These are phyloP conservation scores for Thermophis baileyi DNA, from an alignment of 2,113 vertebrate species.

Conservation along the genomic window DNA sequence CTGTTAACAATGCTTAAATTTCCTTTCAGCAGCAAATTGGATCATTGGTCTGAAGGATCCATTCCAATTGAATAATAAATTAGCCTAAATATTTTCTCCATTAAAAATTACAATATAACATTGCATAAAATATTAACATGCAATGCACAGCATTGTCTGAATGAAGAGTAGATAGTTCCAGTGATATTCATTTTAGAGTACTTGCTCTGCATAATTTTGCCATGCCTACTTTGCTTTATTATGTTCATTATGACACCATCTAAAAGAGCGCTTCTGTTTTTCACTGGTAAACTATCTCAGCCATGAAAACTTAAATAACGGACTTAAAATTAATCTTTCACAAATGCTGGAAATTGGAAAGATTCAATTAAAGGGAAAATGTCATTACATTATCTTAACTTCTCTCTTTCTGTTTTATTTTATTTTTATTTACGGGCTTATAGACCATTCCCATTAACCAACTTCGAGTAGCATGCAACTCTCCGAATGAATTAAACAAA, in stretches of 20 bases:
- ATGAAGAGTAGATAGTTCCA: neutral
- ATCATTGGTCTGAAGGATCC: neutral
- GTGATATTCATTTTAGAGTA: neutral
- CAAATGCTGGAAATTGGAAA: neutral
- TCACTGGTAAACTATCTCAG: neutral
- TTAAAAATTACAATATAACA: constrained; percentile 10
- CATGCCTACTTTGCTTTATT: neutral
- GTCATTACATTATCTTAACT: neutral
- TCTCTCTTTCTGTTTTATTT: neutral
- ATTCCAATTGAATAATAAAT: neutral
- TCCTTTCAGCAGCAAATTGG: neutral
- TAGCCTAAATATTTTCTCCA: neutral
- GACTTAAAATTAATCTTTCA: neutral
- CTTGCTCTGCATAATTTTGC: neutral
- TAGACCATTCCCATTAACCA: neutral
- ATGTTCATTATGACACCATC: neutral
- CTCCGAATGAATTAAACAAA: neutral
- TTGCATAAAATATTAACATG: neutral
- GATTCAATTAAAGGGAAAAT: neutral
- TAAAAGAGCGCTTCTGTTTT: neutral
- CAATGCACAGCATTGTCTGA: neutral
- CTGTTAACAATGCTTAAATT: neutral
- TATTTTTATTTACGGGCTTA: neutral
- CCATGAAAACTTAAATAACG: constrained; percentile 1
- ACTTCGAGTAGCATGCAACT: neutral